Evolutionary conservation across 1,140 invertebrate species (phyloP), one percentile per base, ranked within the genome.

Genomic region (Cepaea nemoralis): DNA sequence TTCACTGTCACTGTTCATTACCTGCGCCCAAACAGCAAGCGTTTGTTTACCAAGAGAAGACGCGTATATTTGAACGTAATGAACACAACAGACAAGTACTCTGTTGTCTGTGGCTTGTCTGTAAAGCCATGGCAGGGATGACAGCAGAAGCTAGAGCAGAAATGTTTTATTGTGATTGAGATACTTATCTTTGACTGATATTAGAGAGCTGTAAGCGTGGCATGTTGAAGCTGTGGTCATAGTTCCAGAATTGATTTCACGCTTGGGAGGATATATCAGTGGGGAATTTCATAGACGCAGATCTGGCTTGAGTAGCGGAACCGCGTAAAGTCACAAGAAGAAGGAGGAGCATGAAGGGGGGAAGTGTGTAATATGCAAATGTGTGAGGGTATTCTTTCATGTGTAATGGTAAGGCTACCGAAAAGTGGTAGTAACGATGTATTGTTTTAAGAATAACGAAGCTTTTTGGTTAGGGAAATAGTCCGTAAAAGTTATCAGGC

Each of bases 41-140:
- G 27, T 31, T 63, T 63, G 59, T 63, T 63, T 63, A 63, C 59
- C 27, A 31, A 63, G 59, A 63, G n/a, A 63, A 31, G 59, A 63
- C 59, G 33, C 10, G 59, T 63, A 63, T 2, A 63, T 63, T 31
- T 27, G 33, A 63, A 63, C n/a, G 6, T 5, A 31, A 16, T 31
- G 27, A 31, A 27, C 27, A 63, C 16, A 63, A 63, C 3, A 31
- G 59, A 5, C 27, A 31, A 31, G 27, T 27, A 10, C n/a, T 31
- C 12, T 27, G n/a, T 31, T 2, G 27, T 31, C 6, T 31, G n/a
- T 63, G 59, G 27, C 27, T 14, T 55, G 19, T 55, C n/a, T 14
- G n/a, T n/a, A n/a, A n/a, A 48, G 8, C 45, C 10, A 6, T 16
- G 27, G 2, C 10, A 63, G 27, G n/a, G n/a, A 63, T 31, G n/a